These are phyloP conservation scores for Nesospiza acunhae DNA, from an alignment of 2,113 vertebrate genomes.

Conservation along the genomic window DNA sequence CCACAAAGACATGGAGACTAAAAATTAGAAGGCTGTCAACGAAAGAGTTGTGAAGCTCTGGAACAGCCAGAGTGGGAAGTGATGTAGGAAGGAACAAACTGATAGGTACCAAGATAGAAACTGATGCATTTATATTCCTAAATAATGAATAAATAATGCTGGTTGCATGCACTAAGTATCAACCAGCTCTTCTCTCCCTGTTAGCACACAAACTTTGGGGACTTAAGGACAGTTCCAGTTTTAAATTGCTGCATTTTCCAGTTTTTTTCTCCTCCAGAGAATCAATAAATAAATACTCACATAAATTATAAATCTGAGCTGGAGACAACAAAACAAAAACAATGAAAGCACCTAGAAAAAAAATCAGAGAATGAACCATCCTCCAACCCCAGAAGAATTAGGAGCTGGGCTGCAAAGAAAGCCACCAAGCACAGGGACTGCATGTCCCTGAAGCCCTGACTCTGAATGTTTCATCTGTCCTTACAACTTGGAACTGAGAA, in stretches of 20 bases:
- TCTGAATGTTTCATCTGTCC: neutral
- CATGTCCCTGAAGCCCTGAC: neutral
- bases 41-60: neutral
- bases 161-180: neutral
- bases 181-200: neutral
- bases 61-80: slow-evolving; percentile 33
- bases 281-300: slow-evolving; percentile 1
- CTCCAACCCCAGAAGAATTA: neutral
- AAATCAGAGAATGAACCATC: neutral
- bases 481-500: neutral
- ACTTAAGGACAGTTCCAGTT: neutral
- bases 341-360: neutral
- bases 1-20: neutral
- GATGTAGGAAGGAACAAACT: slow-evolving; percentile 30
- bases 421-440: neutral
- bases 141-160: slow-evolving; percentile 44
- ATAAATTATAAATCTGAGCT: slow-evolving; percentile 38
- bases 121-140: neutral
- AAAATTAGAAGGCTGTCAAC: neutral
- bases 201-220: neutral
- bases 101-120: slow-evolving; percentile 21
- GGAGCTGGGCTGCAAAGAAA: neutral
- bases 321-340: neutral
- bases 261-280: neutral
- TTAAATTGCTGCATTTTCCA: neutral